Evolutionary conservation across 2,113 vertebrate genomes (phyloP).

Genomic region (Balaeniceps rex): DNA sequence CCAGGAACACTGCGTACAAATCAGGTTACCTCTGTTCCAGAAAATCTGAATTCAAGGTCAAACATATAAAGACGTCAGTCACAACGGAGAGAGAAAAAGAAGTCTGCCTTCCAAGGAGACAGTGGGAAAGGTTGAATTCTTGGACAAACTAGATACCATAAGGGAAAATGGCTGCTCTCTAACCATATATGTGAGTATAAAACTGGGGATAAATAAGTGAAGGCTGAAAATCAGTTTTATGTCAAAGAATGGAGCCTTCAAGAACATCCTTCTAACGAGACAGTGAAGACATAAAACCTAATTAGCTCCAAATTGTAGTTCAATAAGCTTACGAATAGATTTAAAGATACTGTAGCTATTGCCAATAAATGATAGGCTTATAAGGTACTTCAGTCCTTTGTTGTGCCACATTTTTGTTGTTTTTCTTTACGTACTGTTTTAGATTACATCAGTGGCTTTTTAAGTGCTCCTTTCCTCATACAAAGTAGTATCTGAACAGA

Average conservation of each 20-base stretch:
- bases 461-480: not conserved
- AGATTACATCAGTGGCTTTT: not conserved
- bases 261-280: not conserved
- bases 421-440: not conserved
- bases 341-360: not conserved
- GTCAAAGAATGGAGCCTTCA: not conserved
- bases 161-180: not conserved
- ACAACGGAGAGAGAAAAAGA: not conserved
- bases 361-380: not conserved
- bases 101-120: not conserved
- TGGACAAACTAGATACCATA: not conserved
- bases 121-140: not conserved
- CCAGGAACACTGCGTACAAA: not conserved
- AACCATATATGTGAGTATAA: not conserved
- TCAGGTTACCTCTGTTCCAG: not conserved
- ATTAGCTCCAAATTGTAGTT: not conserved
- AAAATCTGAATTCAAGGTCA: not conserved
- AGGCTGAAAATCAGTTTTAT: not conserved
- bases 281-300: not conserved
- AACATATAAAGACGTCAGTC: not conserved
- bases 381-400: not conserved
- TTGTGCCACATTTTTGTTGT: not conserved
- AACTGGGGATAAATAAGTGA: not conserved
- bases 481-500: not conserved
- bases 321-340: not conserved